Evolutionary conservation across 1,140 invertebrate genomes (phyloP), one percentile per base, ranked within the genome.

Genomic region (Holcopasites calliopsidis): DNA sequence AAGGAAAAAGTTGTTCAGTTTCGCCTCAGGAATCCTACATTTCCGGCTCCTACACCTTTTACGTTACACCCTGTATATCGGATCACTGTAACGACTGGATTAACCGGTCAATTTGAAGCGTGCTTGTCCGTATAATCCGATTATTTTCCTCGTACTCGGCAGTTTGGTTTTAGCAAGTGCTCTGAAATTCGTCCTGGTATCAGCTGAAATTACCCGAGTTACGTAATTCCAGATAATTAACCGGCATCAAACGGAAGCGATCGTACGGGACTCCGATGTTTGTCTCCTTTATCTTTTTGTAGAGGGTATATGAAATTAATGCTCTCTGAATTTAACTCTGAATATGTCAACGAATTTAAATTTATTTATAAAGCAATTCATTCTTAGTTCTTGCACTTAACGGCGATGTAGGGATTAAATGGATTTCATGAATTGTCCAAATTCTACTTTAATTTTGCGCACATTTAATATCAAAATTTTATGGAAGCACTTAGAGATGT

Each of bases 151-250:
- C 38, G 60, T 72, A 10, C 57, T 49, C 26, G 33, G 44, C 28
- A 13, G 65, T 57, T 31, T 28, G 68, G 50, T 77, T 62, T 64
- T 55, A 72, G 68, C 57, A n/a, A 76, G 44, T 57, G 55, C 40
- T 31, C 38, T n/a, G 38, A 77, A 64, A 76, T 70, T 70, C 55
- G 44, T 72, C 50, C 49, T 8, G 58, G n/a, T 58, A 40, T 64
- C 57, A 23, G 13, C 6, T 8, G 26, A 47, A 62, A 55, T 72
- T 44, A 23, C 68, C 40, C 21, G 23, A 23, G 75, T 64, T 64
- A 60, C 58, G 75, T 72, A 77, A 77, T 64, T 58, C 33, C 65
- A 44, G 44, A 61, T 76, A 76, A 70, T 76, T 76, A 70, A 69
- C 73, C n/a, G 26, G 21, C 33, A 69, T 62, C 38, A 40, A 44